A percentile compares a stretch with the other conserved stretches of the same genome.
Evolutionary conservation across 2,113 vertebrate species (phyloP).

Genomic region (Eleginops maclovinus): DNA sequence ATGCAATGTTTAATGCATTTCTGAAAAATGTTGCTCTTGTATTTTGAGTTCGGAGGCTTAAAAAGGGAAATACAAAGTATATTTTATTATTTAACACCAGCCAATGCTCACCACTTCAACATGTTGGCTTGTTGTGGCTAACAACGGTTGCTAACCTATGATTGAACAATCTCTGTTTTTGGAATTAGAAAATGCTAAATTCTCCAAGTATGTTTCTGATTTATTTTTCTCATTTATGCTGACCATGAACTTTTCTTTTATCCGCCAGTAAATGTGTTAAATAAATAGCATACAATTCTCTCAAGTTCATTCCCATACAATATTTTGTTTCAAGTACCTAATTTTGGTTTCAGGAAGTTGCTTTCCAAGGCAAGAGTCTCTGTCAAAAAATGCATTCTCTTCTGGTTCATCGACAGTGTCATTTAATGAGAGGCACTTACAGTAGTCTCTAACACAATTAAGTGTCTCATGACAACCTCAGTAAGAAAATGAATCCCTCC

Average conservation of each 20-base stretch:
- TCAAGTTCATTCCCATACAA: not conserved
- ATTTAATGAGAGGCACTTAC: constrained; percentile 79
- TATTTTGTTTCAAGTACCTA: constrained; percentile 7
- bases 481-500: constrained; percentile 84
- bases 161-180: not conserved
- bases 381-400: constrained; percentile 55
- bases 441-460: constrained; percentile 79
- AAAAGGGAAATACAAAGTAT: not conserved
- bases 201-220: not conserved
- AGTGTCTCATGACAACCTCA: constrained; percentile 81
- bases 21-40: not conserved
- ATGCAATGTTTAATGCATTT: not conserved
- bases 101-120: not conserved
- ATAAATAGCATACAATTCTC: constrained; percentile 4
- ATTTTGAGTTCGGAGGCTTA: not conserved
- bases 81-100: not conserved
- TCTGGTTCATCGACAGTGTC: constrained; percentile 60
- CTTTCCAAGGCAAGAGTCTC: constrained; percentile 18
- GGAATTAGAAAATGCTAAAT: not conserved
- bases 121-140: not conserved
- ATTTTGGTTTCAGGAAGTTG: constrained; percentile 14
- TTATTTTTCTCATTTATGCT: constrained; percentile 22
- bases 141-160: not conserved
- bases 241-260: not conserved
- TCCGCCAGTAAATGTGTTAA: constrained; percentile 1